Base-by-base conservation (phyloP, 2,888 invertebrate genomes). In the Epicampocera succincta region DNA sequence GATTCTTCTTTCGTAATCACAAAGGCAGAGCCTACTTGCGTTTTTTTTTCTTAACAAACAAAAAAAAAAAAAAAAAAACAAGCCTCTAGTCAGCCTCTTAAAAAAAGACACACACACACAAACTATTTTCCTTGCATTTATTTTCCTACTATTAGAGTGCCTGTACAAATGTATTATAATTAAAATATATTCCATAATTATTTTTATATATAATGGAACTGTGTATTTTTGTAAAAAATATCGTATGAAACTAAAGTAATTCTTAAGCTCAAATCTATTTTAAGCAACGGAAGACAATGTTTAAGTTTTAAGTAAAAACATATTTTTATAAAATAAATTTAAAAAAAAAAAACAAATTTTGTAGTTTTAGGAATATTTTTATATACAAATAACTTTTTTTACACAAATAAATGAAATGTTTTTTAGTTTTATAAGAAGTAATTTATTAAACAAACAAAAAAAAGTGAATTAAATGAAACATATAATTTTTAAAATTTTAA, bases 371-470 rank as follows among this genome's bases (percentile, higher is more conserved):
- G 29, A 33, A 52, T 68, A 77, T 73, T 77, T 81, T 78, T 78
- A 61, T 77, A 81, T 42, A 52, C 40, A 63, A 66, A 61, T 33
- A 33, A 44, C n/a, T 65, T 72, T 72, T n/a, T 73, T 87, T 81
- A 86, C 86, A 87, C 33, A 33, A 33, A 33, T 84, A 84, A 81
- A 65, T 79, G 82, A 87, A 87, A 86, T 88, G 88, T 88, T 88
- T 88, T 88, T 85, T 88, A 88, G 85, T 82, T 88, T 87, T 86
- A 87, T 87, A 88, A 87, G 72, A 73, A 83, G 80, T 82, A 84
- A 88, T 88, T 88, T 88, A 88, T 88, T 88, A 68, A 79, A 85
- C 84, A 84, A 84, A n/a, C n/a, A n/a, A n/a, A n/a, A n/a, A 79
- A 68, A 54, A 38, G 60, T 19, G 21, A 72, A 83, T 65, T 40